A percentile compares a stretch with the other conserved stretches of the same genome.
Conservation (phyloP, 2,797 vertebrate species). For the Limnodromus scolopaceus region DNA sequence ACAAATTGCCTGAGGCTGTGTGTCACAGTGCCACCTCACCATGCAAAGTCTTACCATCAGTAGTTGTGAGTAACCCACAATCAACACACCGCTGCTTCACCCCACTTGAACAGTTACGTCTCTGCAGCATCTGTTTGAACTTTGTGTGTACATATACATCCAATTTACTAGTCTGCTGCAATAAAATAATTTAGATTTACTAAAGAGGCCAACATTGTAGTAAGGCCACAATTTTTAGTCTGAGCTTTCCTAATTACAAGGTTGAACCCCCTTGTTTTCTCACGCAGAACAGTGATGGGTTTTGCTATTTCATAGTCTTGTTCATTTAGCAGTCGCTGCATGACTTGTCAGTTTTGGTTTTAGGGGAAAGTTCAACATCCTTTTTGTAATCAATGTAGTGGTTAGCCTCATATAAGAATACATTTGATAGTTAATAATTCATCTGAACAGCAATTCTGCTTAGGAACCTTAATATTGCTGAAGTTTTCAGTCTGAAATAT, state of each 20-base stretch:
- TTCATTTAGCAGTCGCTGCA: background rate
- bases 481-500: background rate
- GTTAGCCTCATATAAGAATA: background rate
- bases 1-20: background rate
- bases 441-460: background rate
- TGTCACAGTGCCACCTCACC: background rate
- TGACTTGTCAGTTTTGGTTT: background rate
- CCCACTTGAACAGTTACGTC: background rate
- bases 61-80: rapidly evolving
- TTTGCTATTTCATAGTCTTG: background rate
- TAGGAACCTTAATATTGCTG: background rate
- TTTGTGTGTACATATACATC: rapidly evolving
- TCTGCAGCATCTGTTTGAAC: background rate
- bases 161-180: background rate
- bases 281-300: background rate
- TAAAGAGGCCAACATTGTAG: background rate
- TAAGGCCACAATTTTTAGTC: background rate
- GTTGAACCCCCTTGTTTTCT: background rate
- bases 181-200: background rate
- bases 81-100: background rate
- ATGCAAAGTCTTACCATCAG: background rate
- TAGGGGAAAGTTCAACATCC: background rate
- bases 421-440: background rate
- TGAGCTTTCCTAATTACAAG: background rate
- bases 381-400: background rate